Evolutionary conservation across 2,888 invertebrate species (phyloP).

Genomic region (Catocala nupta): DNA sequence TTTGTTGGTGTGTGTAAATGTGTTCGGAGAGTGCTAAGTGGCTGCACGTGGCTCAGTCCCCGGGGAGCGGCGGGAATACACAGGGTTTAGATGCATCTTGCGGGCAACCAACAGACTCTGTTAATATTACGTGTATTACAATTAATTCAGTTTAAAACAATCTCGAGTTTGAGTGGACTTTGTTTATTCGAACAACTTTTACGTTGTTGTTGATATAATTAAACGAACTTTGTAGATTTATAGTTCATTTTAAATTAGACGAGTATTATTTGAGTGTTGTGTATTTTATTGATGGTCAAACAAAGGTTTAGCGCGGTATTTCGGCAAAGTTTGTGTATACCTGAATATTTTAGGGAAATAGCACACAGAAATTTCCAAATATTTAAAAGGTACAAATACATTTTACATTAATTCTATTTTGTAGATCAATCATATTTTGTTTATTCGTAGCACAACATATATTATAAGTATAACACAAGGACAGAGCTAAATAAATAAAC

Average conservation of each 20-base stretch:
- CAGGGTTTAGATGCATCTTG: slow-evolving; percentile 81
- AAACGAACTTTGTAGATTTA: slow-evolving; percentile 34
- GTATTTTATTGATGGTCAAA: background rate
- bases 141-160: slow-evolving; percentile 75
- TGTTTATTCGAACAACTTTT: slow-evolving; percentile 40
- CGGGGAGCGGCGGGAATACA: slow-evolving; percentile 71
- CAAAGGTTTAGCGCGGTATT: slow-evolving; percentile 8
- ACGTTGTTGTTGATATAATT: slow-evolving; percentile 24
- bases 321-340: too few species aligned
- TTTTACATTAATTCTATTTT: too few species aligned
- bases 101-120: slow-evolving; percentile 72
- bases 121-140: slow-evolving; percentile 79
- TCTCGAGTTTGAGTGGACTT: slow-evolving; percentile 51
- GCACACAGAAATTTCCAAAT: too few species aligned
- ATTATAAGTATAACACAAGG: too few species aligned
- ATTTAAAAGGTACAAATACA: too few species aligned
- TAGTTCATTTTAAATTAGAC: slow-evolving; percentile 12
- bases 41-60: slow-evolving; percentile 79
- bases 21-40: slow-evolving; percentile 80
- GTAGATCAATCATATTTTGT: too few species aligned
- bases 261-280: background rate
- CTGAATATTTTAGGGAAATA: too few species aligned
- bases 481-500: too few species aligned
- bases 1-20: slow-evolving; percentile 64
- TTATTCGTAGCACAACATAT: too few species aligned